Percentiles rank a stretch among this genome's conserved stretches.
Evolutionary conservation across 2,797 vertebrate genomes (phyloP).

Genomic region (Podarcis lilfordi): DNA sequence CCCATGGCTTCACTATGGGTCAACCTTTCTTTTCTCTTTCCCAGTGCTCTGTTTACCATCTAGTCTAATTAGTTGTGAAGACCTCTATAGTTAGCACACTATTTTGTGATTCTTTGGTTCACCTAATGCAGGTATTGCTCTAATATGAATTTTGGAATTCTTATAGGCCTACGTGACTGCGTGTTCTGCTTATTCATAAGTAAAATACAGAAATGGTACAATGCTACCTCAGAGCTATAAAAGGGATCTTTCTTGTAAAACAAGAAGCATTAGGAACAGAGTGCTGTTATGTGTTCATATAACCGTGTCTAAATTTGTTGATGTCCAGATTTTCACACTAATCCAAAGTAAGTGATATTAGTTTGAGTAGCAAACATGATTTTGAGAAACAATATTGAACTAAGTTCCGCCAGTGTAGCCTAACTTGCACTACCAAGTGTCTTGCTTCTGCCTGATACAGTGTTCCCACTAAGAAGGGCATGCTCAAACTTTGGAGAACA

Average conservation of each 20-base stretch:
- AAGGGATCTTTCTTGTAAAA: background rate
- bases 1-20: too few relatives aligned
- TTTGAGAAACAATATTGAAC: background rate
- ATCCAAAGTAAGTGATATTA: background rate
- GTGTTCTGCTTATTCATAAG: background rate
- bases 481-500: background rate
- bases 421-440: background rate
- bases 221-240: background rate
- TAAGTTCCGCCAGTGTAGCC: background rate
- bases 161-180: too few relatives aligned
- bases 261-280: background rate
- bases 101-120: too few relatives aligned
- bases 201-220: background rate
- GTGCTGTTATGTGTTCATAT: background rate
- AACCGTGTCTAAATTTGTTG: background rate
- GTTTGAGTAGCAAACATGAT: background rate
- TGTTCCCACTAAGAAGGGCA: background rate
- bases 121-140: too few relatives aligned
- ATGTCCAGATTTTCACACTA: background rate
- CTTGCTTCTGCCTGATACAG: background rate
- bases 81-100: too few relatives aligned
- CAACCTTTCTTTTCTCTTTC: too few relatives aligned
- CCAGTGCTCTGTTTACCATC: too few relatives aligned
- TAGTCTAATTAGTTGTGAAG: too few relatives aligned
- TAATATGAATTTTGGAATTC: too few relatives aligned